These are phyloP conservation scores for Tipula helvola DNA, from an alignment of 2,888 invertebrate species.

Conservation along the genomic window DNA sequence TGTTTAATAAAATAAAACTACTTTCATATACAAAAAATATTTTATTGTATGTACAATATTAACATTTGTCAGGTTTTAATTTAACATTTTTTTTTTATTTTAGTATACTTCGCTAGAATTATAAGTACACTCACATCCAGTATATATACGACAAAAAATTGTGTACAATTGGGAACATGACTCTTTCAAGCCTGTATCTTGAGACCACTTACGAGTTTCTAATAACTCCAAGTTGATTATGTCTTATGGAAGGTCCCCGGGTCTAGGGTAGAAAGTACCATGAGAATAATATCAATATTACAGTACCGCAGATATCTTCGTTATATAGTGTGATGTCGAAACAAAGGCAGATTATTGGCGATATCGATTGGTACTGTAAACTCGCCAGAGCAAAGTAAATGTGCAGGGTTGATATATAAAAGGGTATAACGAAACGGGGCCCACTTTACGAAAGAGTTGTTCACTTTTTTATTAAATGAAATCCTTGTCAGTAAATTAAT, in stretches of 20 bases:
- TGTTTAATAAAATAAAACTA: background rate
- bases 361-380: background rate
- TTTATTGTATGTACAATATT: background rate
- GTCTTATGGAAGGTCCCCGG: slow-evolving; percentile 4
- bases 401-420: background rate
- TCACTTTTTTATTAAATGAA: background rate
- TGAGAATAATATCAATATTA: background rate
- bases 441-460: background rate
- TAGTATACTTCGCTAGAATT: background rate
- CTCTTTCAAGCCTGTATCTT: background rate
- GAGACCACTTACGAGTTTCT: background rate
- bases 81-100: background rate
- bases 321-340: background rate
- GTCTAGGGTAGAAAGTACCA: background rate
- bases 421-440: background rate
- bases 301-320: background rate
- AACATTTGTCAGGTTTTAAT: too few relatives aligned
- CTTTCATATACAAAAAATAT: background rate
- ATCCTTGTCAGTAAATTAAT: background rate
- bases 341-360: background rate
- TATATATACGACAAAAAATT: background rate
- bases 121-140: background rate
- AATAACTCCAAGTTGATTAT: background rate
- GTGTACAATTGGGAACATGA: background rate
- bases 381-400: background rate